Conservation (phyloP, 2,113 vertebrate genomes). For the Connochaetes taurinus region DNA sequence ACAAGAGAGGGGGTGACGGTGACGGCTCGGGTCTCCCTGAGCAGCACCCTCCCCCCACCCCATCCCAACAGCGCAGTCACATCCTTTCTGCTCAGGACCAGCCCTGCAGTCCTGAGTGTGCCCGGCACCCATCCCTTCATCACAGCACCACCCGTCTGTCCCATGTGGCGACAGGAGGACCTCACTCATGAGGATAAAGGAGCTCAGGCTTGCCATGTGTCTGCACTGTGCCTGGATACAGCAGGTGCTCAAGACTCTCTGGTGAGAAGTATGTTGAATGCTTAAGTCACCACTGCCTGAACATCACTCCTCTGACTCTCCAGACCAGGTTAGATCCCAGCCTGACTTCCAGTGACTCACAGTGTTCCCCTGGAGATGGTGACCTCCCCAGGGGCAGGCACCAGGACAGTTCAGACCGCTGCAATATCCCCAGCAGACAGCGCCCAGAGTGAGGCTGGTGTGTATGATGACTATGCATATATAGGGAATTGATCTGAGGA, state of each 20-base stretch:
- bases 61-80: fast-evolving
- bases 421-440: neutral
- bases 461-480: neutral
- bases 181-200: neutral
- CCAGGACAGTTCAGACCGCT: neutral
- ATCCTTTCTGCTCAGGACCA: neutral
- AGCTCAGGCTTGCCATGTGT: too few species aligned
- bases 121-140: too few species aligned
- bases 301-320: neutral
- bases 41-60: neutral
- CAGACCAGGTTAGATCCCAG: neutral
- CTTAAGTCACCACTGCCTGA: neutral
- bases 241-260: neutral
- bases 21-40: neutral
- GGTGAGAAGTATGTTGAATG: neutral
- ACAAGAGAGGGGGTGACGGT: neutral
- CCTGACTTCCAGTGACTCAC: neutral
- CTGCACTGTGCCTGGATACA: neutral
- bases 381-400: neutral
- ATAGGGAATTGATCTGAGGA: neutral
- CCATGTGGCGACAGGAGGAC: neutral
- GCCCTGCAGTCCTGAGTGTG: neutral
- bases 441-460: neutral
- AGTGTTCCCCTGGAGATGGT: neutral
- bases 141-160: fast-evolving